Conservation (phyloP, 2,113 vertebrate species). For the Bubo bubo region DNA sequence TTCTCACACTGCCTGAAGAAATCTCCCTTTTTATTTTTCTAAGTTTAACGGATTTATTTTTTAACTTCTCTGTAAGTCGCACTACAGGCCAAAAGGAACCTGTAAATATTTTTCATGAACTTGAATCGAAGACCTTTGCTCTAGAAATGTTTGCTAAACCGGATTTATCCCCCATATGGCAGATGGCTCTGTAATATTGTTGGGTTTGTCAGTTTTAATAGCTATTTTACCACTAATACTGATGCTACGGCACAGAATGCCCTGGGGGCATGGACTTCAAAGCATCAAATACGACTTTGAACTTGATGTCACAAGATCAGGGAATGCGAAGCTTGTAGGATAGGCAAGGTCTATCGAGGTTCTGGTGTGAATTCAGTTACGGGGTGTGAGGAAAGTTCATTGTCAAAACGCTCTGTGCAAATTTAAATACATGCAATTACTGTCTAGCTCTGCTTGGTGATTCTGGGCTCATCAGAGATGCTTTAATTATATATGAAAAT, state of each 20-base stretch:
- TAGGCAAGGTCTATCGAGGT: neutral
- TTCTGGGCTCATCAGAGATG: neutral
- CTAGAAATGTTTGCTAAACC: neutral
- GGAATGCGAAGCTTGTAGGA: neutral
- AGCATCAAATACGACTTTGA: neutral
- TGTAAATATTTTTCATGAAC: neutral
- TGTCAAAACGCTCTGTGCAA: neutral
- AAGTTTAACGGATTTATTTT: neutral
- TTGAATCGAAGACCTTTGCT: neutral
- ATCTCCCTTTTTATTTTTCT: neutral
- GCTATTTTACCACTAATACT: neutral
- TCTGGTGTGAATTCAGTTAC: neutral
- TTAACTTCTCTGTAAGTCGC: neutral
- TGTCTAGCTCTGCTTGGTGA: neutral
- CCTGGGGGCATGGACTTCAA: neutral
- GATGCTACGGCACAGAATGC: neutral
- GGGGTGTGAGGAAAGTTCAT: neutral
- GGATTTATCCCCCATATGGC: neutral
- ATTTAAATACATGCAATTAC: accelerated
- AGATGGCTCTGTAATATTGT: neutral
- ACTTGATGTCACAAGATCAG: neutral
- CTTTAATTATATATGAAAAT: neutral
- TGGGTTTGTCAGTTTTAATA: neutral
- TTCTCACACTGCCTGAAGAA: neutral
- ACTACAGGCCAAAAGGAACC: neutral